Conservation (phyloP, 2,113 vertebrate species). For the Neoarius graeffei region DNA sequence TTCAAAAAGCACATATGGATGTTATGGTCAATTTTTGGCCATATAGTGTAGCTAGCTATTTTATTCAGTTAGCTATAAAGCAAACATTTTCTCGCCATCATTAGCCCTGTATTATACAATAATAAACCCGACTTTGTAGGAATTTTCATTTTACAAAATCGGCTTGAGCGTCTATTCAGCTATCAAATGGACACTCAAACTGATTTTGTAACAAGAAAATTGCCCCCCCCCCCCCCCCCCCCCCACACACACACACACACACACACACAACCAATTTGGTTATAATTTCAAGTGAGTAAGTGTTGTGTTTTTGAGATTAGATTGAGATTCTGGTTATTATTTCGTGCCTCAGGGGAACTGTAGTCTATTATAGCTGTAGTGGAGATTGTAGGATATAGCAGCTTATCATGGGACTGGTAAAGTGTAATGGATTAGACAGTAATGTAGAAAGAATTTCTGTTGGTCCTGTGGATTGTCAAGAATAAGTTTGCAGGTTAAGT, state of each 20-base stretch:
- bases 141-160: neutral
- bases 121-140: neutral
- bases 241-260: neutral
- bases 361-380: neutral
- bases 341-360: neutral
- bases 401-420: neutral
- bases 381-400: neutral
- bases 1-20: neutral
- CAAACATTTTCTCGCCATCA: neutral
- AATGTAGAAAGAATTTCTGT: constrained; percentile 1
- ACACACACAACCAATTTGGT: neutral
- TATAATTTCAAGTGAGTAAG: neutral
- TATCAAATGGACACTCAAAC: neutral
- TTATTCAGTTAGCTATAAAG: neutral
- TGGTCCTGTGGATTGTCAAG: neutral
- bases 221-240: too few relatives aligned
- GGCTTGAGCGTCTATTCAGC: neutral
- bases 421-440: neutral
- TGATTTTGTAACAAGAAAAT: neutral
- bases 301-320: neutral
- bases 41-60: neutral
- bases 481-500: constrained; percentile 8
- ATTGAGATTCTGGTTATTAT: neutral
- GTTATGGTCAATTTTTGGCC: neutral
- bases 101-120: neutral